Evolutionary conservation across 2,888 invertebrate species (phyloP).

Genomic region (Drosophila robusta): DNA sequence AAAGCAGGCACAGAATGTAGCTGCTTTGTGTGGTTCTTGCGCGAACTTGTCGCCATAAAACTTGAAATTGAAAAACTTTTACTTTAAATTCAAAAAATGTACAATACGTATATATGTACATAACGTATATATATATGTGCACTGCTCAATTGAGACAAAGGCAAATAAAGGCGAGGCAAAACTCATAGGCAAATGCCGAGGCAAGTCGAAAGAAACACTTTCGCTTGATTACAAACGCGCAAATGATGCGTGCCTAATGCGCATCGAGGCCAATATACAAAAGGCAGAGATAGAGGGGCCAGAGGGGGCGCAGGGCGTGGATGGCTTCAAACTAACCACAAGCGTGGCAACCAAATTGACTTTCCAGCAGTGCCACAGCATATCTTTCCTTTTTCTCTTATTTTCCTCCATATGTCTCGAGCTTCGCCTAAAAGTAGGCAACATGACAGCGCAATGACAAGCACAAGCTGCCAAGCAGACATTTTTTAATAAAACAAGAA

Average conservation of each 20-base stretch:
- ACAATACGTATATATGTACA: constrained; percentile 15
- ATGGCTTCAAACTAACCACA: constrained; percentile 42
- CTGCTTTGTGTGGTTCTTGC: constrained; percentile 9
- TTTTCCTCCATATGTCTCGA: constrained; percentile 49
- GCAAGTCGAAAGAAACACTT: constrained; percentile 76
- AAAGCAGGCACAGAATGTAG: constrained; percentile 8
- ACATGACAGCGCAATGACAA: constrained; percentile 61
- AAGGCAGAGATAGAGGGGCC: neutral
- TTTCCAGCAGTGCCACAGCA: constrained; percentile 39
- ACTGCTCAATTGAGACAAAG: constrained; percentile 57
- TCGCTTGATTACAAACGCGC: constrained; percentile 80
- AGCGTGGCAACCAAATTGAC: constrained; percentile 53
- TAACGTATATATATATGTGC: constrained; percentile 4
- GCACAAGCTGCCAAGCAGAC: constrained; percentile 59
- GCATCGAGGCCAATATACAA: constrained; percentile 55
- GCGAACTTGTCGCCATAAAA: constrained; percentile 78
- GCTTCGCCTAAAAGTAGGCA: constrained; percentile 64
- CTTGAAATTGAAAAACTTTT: constrained; percentile 81
- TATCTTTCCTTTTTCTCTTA: constrained; percentile 1
- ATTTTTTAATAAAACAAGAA: constrained; percentile 57
- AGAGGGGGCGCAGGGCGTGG: neutral
- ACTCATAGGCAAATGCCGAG: constrained; percentile 28
- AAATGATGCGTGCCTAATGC: constrained; percentile 81
- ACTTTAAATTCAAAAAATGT: constrained; percentile 71
- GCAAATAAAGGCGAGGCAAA: constrained; percentile 30